Base-by-base conservation (phyloP, 2,113 vertebrate species). In the Myotis yumanensis region DNA sequence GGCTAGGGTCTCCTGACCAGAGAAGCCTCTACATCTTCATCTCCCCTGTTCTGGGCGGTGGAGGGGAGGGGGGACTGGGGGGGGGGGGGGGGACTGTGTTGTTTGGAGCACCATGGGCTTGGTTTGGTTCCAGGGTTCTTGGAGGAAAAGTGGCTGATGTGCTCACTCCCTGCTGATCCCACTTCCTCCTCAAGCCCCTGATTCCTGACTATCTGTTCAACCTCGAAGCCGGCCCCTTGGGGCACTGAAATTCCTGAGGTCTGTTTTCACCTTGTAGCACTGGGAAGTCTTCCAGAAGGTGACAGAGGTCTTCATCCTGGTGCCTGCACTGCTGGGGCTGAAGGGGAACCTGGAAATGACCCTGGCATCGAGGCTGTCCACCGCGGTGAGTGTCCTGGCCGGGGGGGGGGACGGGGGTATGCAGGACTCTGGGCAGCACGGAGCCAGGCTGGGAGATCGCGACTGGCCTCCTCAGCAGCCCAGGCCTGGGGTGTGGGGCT, bases 301-400 rank as follows among this genome's bases (percentile, higher is more conserved):
- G 97, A 99, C 99, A 0, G 99, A 99, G 97, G 99, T 99, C n/a
- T 99, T 99, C 92, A 99, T 99, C 98, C 97, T 99, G 46, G 99
- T 99, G 6, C 99, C 99, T 59, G 99, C 99, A 0, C 97, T 99
- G 37, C 98, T 99, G 97, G 99, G 99, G 3, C 98, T 99, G 72
- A 99, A 99, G 98, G 99, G 99, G 66, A 99, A 99, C 98, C 98
- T 99, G 90, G 99, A 99, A 98, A 99, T 99, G 99, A 99, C 99
- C 0, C 98, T 99, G 97, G 99, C 99, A 0, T 99, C 99, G 5
- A 98, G 99, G 93, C 99, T 99, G 20, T 99, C 99, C 28, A 99
- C 99, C 30, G 99, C 99, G 96, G 99, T 99, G 98, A 99, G 99
- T 98, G 90, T 12, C 81, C 87, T 51, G 64, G 25, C 7, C 7